Base-by-base conservation (phyloP, 2,113 vertebrate species). In the Pelvicachromis taeniatus region DNA sequence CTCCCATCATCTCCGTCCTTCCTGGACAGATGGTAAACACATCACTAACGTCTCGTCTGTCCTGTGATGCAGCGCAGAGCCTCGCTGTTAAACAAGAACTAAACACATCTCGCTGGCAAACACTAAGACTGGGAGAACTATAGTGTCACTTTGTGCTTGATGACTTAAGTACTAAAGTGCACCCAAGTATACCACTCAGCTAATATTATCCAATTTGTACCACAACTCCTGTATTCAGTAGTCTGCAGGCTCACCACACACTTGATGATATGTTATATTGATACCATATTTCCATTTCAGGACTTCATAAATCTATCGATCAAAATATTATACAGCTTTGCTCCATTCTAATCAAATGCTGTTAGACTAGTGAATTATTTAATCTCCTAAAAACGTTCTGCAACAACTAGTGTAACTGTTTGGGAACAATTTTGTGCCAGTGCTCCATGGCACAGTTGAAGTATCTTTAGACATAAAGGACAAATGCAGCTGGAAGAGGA, bases 1-100 rank as follows among this genome's bases (percentile, higher is more conserved):
- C 82, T 91, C 82, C 87, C 78, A 58, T 91, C 90, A 73, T 77
- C 82, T 78, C 91, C 17, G 86, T 81, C 93, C 88, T 90, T 94
- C 89, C 91, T 88, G 86, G 82, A 79, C 94, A 95, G 90, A 93
- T 93, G 94, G 90, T 78, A 84, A 94, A 94, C 87, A 88, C 88
- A 93, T 95, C 91, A 59, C 87, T 87, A 81, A 89, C 90, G 85
- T 81, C 86, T 84, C n/a, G 87, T 83, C 91, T 89, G 91, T 91
- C 7, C 48, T 58, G 81, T 90, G 93, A 94, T 17, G 21, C 82
- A 84, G 83, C 19, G 29, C 92, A 94, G 92, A 91, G 21, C 65
- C 65, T 33, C n/a, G 19, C 82, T 52, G 79, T 83, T 84, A 83
- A 90, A 90, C 87, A 54, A 88, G 52, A 73, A n/a, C 82, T 86